phyloP scores from a whole-genome alignment of 2,797 vertebrate genomes.

The Danio aesculapii region DNA sequence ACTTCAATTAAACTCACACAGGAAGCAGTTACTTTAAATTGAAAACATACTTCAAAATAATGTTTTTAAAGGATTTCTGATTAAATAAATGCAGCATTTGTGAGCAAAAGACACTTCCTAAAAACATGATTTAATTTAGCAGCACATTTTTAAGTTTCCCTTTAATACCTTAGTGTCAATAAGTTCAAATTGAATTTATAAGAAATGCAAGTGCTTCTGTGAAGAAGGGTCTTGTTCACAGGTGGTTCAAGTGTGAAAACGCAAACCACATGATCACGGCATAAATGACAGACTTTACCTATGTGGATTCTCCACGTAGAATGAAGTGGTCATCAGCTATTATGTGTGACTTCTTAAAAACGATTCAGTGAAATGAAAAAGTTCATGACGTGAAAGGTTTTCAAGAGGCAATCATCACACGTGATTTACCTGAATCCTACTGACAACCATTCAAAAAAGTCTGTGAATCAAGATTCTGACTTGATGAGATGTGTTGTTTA shows the following conservation, averaged over 20 bases:
- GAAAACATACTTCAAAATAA: too few relatives aligned
- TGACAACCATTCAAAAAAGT: background rate
- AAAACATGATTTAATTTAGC: background rate
- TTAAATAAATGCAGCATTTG: too few relatives aligned
- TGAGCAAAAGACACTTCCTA: too few relatives aligned
- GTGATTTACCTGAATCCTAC: background rate
- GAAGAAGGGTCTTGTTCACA: constrained; percentile 19
- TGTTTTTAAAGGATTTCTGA: too few relatives aligned
- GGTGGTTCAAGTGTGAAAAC: constrained; percentile 52
- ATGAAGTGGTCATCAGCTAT: background rate
- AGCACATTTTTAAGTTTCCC: background rate
- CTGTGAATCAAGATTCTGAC: background rate
- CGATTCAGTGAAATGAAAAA: background rate
- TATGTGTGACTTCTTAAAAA: background rate
- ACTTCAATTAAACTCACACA: too few relatives aligned
- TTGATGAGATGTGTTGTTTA: background rate
- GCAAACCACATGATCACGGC: constrained; percentile 3
- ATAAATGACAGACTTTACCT: too few relatives aligned
- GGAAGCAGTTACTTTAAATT: too few relatives aligned
- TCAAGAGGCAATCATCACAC: background rate
- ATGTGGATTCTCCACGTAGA: background rate
- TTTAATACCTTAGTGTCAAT: constrained; percentile 1
- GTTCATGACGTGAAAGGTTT: background rate
- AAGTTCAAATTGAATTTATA: constrained; percentile 43
- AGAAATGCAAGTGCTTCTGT: constrained; percentile 52